phyloP scores from a whole-genome alignment of 2,888 invertebrate genomes.

The Sisyra terminalis region DNA sequence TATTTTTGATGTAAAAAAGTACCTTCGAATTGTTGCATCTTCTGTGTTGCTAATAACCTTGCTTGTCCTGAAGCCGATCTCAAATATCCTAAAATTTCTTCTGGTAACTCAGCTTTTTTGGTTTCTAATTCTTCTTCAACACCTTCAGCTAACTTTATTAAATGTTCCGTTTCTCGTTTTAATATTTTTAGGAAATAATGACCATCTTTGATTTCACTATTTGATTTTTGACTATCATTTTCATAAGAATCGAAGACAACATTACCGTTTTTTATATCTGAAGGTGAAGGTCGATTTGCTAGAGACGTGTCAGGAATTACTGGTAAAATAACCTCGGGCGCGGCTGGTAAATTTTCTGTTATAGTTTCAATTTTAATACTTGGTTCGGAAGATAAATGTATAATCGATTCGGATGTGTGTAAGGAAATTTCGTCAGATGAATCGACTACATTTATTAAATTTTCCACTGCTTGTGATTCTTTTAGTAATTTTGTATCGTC shows the following conservation, averaged over 20 bases:
- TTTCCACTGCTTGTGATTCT: constrained; percentile 2
- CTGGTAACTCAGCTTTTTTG: constrained; percentile 37
- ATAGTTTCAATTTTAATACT: constrained; percentile 17
- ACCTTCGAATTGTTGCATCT: constrained; percentile 92
- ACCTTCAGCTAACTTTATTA: constrained; percentile 46
- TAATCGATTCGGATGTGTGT: too few species aligned
- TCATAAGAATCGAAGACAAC: constrained; percentile 17
- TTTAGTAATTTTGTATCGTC: neutral
- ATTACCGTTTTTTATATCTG: constrained; percentile 15
- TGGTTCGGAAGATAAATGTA: neutral
- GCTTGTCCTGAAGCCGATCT: constrained; percentile 86
- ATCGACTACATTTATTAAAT: constrained; percentile 2
- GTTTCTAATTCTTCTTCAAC: constrained; percentile 51
- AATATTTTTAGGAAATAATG: constrained; percentile 62
- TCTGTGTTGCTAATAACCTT: constrained; percentile 72
- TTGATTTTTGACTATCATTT: constrained; percentile 16
- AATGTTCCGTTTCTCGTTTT: constrained; percentile 52
- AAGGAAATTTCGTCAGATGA: neutral
- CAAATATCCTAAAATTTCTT: constrained; percentile 69
- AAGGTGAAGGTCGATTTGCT: constrained; percentile 2
- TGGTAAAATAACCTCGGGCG: constrained; percentile 28
- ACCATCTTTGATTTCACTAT: constrained; percentile 39
- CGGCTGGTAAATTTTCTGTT: constrained; percentile 27
- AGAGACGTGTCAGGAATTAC: constrained; percentile 15
- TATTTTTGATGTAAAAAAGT: constrained; percentile 7